Base-by-base conservation (phyloP, 2,113 vertebrate species). In the Tautogolabrus adspersus region DNA sequence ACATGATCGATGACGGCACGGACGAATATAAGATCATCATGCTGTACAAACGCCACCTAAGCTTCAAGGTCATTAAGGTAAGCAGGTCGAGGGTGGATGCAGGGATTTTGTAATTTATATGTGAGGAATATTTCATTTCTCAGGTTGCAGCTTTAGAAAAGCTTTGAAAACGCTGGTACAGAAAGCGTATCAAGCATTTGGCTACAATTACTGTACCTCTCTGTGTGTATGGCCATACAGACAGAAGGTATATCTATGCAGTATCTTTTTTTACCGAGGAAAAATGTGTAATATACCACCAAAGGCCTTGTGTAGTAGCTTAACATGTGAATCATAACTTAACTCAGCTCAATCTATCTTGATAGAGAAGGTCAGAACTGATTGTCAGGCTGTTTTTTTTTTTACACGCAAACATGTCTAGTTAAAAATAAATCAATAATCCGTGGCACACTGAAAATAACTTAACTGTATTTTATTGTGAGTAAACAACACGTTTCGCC, bases 51-150 rank as follows among this genome's bases (percentile, higher is more conserved):
- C 95, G 96, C 75, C 97, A 97, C 89, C 93, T 99, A 91, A 98
- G 94, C 94, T 99, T 99, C 92, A 98, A 97, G 92, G 97, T 99
- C 87, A 98, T 99, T 89, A 99, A 99, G 97, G 98, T 97, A 91
- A 81, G 62, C 11, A 6, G 34, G 16, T 10, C 9, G 44, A 46
- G 44, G 44, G 1, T 46, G 5, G 12, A 46, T 46, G 11, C 44
- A 47, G 34, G 42, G 16, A 8, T 42, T 26, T 0, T 16, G 19
- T 10, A 4, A 12, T 34, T 21, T 23, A 21, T 55, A 9, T 58
- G 51, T 49, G 57, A 22, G 42, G 22, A 21, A 13, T 42, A 3
- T 64, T 38, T 58, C 2, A 11, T 5, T 30, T 59, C 61, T 13
- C 10, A 34, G 56, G 22, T 44, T 6, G 12, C 6, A 44, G 38